Evolutionary conservation across 2,113 vertebrate species (phyloP), one percentile per base, ranked within the genome.

Genomic region (Oostethus manadensis): DNA sequence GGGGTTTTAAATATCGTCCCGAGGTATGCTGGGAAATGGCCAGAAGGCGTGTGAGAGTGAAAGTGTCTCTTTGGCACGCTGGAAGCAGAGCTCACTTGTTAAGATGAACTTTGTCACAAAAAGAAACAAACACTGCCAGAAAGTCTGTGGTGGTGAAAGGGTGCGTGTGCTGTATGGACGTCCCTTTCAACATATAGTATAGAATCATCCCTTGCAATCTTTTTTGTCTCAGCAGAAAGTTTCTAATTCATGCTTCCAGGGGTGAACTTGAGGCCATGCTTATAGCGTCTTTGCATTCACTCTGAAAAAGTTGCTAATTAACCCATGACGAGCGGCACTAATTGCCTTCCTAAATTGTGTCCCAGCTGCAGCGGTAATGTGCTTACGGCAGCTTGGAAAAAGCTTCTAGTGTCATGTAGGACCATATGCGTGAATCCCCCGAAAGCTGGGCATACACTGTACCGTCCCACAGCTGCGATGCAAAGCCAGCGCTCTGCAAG

Each of bases 231-330:
- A 68, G 47, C 70, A 56, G 23, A 15, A 22, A 29, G 77, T 58
- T 74, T 82, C 54, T 77, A 82, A 86, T 58, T 73, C 85, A 87
- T 89, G 88, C 89, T 73, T 84, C 77, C 86, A 86, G 62, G 64
- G 84, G 82, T 84, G 78, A 84, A 74, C 72, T 79, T 79, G 64
- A 78, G 79, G 75, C 84, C 89, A 90, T 90, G 89, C 89, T 78
- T 68, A 73, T 69, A 33, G 29, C 63, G 17, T 18, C 9, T 48
- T 35, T 38, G 20, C n/a, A 18, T 35, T 29, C 29, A 54, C 35
- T 54, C 51, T 18, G 11, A 11, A 18, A 54, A 50, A 50, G 48
- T 23, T 50, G 13, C 48, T 50, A 50, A 23, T 21, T 5, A 8
- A 50, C 22, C 48, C 6, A 26, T 21, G 8, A 33, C 13, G 10